Percentiles rank a stretch among this genome's conserved stretches.
phyloP scores from a whole-genome alignment of 2,888 invertebrate genomes.

The Parnassius glacialis region DNA sequence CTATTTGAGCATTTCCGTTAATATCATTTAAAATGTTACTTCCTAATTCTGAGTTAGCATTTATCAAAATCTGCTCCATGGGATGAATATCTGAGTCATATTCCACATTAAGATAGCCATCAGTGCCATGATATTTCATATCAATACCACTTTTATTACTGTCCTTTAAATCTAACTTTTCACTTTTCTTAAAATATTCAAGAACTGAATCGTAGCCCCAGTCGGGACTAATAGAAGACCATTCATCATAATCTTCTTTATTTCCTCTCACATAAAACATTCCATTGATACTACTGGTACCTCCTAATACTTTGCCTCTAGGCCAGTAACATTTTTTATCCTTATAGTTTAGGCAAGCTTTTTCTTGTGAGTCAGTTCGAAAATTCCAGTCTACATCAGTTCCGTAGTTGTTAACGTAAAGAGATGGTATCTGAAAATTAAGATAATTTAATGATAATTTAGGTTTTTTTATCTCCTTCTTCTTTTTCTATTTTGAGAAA shows the following conservation, averaged over 20 bases:
- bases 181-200: slow-evolving; percentile 37
- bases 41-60: slow-evolving; percentile 57
- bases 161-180: slow-evolving; percentile 26
- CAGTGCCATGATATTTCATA: slow-evolving; percentile 40
- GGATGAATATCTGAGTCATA: slow-evolving; percentile 30
- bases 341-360: slow-evolving; percentile 62
- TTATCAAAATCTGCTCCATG: slow-evolving; percentile 26
- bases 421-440: slow-evolving; percentile 28
- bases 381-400: slow-evolving; percentile 76
- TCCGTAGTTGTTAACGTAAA: slow-evolving; percentile 26
- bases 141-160: slow-evolving; percentile 21
- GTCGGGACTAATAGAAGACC: slow-evolving; percentile 62
- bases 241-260: slow-evolving; percentile 62
- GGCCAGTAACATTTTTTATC: slow-evolving; percentile 72
- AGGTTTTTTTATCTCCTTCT: slow-evolving; percentile 29
- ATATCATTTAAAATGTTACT: slow-evolving; percentile 43
- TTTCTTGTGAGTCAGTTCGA: slow-evolving; percentile 66
- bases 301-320: slow-evolving; percentile 80
- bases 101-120: slow-evolving; percentile 55
- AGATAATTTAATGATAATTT: background rate
- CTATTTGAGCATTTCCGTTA: slow-evolving; percentile 48
- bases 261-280: slow-evolving; percentile 75
- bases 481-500: slow-evolving; percentile 33
- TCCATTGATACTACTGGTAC: slow-evolving; percentile 70
- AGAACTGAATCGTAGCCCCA: slow-evolving; percentile 61